Percentiles rank a stretch among this genome's conserved stretches.
Evolutionary conservation across 2,113 vertebrate genomes (phyloP).

Genomic region (Melanerpes aurifrons): DNA sequence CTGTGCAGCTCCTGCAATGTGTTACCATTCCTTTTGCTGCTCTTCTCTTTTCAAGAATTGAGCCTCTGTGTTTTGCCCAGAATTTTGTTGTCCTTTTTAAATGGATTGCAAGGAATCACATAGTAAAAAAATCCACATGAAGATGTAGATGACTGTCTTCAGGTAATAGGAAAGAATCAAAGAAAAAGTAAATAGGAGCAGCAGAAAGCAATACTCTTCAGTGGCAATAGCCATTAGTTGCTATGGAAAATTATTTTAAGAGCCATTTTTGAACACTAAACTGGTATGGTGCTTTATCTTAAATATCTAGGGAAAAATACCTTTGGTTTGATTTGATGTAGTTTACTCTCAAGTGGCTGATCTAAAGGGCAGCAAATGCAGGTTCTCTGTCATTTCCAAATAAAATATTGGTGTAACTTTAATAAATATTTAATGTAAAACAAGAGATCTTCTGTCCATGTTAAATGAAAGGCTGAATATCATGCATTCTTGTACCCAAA

Average conservation of each 20-base stretch:
- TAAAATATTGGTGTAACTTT: background rate
- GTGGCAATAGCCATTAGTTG: slow-evolving; percentile 18
- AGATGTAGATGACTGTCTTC: background rate
- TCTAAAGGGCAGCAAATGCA: background rate
- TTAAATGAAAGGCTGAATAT: background rate
- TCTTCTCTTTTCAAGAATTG: background rate
- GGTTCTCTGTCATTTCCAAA: background rate
- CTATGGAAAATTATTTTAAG: slow-evolving; percentile 14
- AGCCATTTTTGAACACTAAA: background rate
- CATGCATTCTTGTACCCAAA: background rate
- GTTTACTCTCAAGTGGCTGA: background rate
- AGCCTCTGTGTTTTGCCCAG: background rate
- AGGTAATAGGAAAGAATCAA: background rate
- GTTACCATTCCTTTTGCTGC: background rate
- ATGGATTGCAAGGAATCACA: background rate
- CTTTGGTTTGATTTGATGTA: background rate
- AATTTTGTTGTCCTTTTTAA: background rate
- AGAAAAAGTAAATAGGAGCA: background rate
- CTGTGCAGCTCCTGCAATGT: background rate
- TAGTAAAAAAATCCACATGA: background rate
- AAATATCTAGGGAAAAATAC: background rate
- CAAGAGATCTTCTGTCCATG: background rate
- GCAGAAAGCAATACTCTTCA: slow-evolving; percentile 4
- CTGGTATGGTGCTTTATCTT: background rate
- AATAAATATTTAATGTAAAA: background rate